Evolutionary conservation across 2,888 invertebrate genomes (phyloP), one percentile per base, ranked within the genome.

Genomic region (Nemurella pictetii): DNA sequence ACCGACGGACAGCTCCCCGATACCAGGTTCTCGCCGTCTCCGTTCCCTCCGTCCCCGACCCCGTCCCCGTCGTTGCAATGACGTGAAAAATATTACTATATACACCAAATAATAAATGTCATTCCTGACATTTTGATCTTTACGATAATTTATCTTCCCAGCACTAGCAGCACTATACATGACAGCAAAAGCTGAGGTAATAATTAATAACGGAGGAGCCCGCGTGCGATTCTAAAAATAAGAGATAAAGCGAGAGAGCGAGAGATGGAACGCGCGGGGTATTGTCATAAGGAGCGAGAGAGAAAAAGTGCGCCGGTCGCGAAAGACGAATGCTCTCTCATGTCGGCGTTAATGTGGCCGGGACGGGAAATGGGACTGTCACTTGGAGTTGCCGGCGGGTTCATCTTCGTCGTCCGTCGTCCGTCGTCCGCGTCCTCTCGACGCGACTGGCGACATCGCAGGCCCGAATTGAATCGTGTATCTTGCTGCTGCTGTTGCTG

Each of bases 71-170:
- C 55, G 55, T 12, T 55, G 55, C 20, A 55, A 55, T 55, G 55
- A 55, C 55, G 55, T 55, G 55, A 55, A 55, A 55, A 55, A 55
- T 55, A 55, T 55, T 55, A 55, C 55, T 7, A 55, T 55, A 55
- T 55, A 55, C 55, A 55, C 55, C 55, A 75, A 75, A 75, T 75
- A 75, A 75, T 75, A 75, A 75, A 75, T 75, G 75, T 27, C 75
- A 75, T 75, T 75, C 75, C 75, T 75, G 75, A 75, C 75, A 75
- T 28, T 75, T 75, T 75, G 75, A 75, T 75, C 75, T 28, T 75
- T 27, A 75, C 26, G 75, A 75, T 75, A 75, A 75, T 27, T 27
- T 75, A 75, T 75, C 75, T 75, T 75, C 27, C 26, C 75, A 20
- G 32, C 9, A 9, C 55, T 55, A 20, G 15, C 20, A 55, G 55